phyloP scores from a whole-genome alignment of 2,888 invertebrate genomes.

The Galeruca laticollis region DNA sequence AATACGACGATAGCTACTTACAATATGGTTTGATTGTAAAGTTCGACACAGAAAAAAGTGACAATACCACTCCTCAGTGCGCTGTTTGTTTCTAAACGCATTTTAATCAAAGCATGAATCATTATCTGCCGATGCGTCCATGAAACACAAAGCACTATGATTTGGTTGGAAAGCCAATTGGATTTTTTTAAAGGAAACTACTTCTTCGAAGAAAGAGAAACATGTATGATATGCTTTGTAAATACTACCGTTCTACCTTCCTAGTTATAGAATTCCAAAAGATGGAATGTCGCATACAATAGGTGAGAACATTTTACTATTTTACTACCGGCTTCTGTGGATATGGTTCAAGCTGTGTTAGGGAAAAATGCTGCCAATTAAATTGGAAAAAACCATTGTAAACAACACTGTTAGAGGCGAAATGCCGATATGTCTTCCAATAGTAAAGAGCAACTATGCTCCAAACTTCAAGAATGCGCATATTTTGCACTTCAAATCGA shows the following conservation, averaged over 20 bases:
- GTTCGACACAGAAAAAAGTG: too few species aligned
- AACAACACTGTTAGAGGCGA: neutral
- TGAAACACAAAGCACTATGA: constrained; percentile 5
- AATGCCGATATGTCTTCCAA: neutral
- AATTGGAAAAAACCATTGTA: constrained; percentile 2
- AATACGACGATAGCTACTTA: too few species aligned
- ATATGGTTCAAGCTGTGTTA: too few species aligned
- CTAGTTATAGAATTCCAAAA: neutral
- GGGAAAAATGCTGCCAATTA: neutral
- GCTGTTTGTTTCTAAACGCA: constrained; percentile 5
- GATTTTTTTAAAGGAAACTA: constrained; percentile 3
- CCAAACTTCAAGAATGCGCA: neutral
- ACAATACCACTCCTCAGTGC: constrained; percentile 44
- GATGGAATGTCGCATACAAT: too few species aligned
- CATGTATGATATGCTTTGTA: neutral
- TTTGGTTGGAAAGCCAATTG: constrained; percentile 11
- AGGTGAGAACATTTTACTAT: too few species aligned
- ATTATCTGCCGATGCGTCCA: neutral
- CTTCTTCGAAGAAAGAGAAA: neutral
- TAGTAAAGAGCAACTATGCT: neutral
- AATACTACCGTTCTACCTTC: neutral
- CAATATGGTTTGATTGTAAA: too few species aligned
- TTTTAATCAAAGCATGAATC: neutral
- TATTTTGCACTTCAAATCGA: constrained; percentile 6
- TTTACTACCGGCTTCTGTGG: too few species aligned